Evolutionary conservation across 1,140 invertebrate genomes (phyloP).

Genomic region (Melitaea cinxia): DNA sequence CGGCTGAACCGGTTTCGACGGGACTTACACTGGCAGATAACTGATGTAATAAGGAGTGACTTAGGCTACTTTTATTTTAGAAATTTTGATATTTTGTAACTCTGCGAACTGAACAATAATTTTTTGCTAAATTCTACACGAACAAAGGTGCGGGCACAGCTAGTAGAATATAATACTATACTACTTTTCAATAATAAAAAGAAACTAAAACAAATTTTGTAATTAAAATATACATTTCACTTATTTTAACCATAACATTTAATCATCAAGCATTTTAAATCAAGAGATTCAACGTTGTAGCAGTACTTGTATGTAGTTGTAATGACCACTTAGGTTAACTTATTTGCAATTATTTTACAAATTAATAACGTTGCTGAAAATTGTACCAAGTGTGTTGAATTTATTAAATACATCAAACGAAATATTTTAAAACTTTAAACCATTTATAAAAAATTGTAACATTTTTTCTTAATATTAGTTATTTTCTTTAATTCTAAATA

Average conservation of each 20-base stretch:
- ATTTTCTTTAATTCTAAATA: too few species aligned
- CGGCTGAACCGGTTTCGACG: too few species aligned
- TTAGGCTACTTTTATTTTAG: too few species aligned
- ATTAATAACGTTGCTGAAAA: constrained; percentile 1
- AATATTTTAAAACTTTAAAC: not conserved
- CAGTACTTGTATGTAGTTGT: not conserved
- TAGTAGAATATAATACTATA: too few species aligned
- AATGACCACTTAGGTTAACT: not conserved
- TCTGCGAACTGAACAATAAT: too few species aligned
- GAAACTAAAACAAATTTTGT: not conserved
- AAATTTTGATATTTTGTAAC: too few species aligned
- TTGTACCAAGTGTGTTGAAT: not conserved
- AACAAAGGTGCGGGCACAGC: too few species aligned
- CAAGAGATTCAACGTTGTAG: not conserved
- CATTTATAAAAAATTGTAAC: not conserved
- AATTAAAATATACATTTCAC: not conserved
- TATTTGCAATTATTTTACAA: not conserved
- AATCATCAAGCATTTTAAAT: not conserved
- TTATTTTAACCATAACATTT: not conserved
- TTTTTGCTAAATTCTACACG: too few species aligned
- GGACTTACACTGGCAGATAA: too few species aligned
- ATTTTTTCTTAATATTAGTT: too few species aligned
- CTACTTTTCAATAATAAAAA: not conserved
- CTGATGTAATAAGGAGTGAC: too few species aligned
- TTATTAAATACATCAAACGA: not conserved